Evolutionary conservation across 1,140 invertebrate species (phyloP).

Genomic region (Drosophila ohnishii): DNA sequence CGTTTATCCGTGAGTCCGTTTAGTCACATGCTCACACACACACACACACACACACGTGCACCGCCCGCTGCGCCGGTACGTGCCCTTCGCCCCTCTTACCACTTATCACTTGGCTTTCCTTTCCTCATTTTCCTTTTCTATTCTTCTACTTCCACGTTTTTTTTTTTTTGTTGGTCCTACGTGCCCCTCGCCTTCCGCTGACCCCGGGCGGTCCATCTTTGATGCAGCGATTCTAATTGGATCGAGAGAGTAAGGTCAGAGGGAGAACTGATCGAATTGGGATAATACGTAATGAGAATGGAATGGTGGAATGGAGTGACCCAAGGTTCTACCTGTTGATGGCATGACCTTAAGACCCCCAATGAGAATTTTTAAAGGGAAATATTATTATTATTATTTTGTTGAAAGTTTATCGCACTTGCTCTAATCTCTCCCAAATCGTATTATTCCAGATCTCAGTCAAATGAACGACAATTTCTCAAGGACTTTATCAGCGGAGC

Average conservation of each 20-base stretch:
- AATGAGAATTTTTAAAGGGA: neutral
- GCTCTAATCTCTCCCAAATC: neutral
- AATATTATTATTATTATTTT: neutral
- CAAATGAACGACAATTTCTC: conserved; percentile 96
- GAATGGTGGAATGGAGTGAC: neutral
- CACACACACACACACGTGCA: conserved; percentile 15
- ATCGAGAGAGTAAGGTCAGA: neutral
- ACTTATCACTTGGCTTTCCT: conserved; percentile 9
- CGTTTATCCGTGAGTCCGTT: neutral
- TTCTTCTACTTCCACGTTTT: neutral
- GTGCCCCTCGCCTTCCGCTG: conserved; percentile 27
- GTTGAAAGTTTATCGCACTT: neutral
- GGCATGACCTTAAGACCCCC: neutral
- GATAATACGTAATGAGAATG: neutral
- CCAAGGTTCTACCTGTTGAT: conserved; percentile 17
- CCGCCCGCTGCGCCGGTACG: conserved; percentile 37
- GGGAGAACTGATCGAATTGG: neutral
- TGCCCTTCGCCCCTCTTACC: conserved; percentile 29
- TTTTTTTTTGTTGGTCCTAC: conserved; percentile 14
- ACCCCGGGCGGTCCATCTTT: conserved; percentile 25
- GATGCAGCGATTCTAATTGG: conserved; percentile 41
- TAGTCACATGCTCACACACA: conserved; percentile 11
- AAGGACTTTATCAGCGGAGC: conserved; percentile 95
- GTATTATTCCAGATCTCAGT: conserved; percentile 86
- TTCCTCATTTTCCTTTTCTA: neutral